These are phyloP conservation scores for Lutraria lutraria DNA, from an alignment of 2,888 invertebrate species.

Conservation along the genomic window DNA sequence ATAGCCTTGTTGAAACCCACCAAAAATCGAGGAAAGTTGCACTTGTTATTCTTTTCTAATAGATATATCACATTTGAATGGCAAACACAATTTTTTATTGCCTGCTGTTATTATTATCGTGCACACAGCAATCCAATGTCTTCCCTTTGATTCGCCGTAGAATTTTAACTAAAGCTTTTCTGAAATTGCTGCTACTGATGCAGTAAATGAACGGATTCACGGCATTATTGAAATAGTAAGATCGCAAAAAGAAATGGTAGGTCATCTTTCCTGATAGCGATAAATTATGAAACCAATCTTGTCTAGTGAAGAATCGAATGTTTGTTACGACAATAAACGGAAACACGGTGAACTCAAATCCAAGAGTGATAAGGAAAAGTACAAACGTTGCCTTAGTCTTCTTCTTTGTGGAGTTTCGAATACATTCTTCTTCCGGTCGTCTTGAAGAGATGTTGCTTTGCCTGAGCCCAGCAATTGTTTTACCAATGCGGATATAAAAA, in stretches of 20 bases:
- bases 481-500: conserved; percentile 59
- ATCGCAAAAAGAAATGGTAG: conserved; percentile 76
- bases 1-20: neutral
- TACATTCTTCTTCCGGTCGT: conserved; percentile 33
- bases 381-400: conserved; percentile 70
- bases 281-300: conserved; percentile 64
- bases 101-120: neutral
- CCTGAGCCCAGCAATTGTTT: conserved; percentile 49
- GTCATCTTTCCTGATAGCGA: conserved; percentile 66
- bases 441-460: neutral
- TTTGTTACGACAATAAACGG: conserved; percentile 77
- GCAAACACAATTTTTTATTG: neutral
- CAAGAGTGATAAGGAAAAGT: conserved; percentile 76
- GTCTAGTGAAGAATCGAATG: conserved; percentile 67
- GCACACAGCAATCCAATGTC: neutral
- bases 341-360: conserved; percentile 76
- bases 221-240: conserved; percentile 77
- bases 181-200: conserved; percentile 78
- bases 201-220: conserved; percentile 83
- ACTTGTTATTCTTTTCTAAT: neutral
- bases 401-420: conserved; percentile 24
- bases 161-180: conserved; percentile 57
- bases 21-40: neutral
- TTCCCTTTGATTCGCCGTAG: conserved; percentile 17
- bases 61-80: neutral